Evolutionary conservation across 1,140 invertebrate species (phyloP), one percentile per base, ranked within the genome.

Genomic region (Anastrepha ludens): DNA sequence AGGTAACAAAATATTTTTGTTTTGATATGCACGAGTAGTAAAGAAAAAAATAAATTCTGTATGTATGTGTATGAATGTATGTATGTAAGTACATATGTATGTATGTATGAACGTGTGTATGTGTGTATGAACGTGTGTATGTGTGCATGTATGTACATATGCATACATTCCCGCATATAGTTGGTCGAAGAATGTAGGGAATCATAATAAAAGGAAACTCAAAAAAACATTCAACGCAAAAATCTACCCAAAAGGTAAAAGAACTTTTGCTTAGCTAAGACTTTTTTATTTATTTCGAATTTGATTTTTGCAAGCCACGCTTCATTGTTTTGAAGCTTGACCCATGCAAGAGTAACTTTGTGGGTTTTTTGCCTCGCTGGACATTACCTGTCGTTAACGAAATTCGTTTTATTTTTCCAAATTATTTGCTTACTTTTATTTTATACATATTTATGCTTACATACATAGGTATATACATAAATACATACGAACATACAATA

Each of bases 1-100:
- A 86, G 58, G 41, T 65, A 67, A 9, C 39, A 86, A 86, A 64
- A 86, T 55, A 67, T 64, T 70, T 74, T 87, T 74, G 86, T 87
- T 87, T 74, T 87, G 86, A 87, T 74, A 67, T 74, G 65, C 86
- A 39, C 29, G 39, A 67, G 39, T 29, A 29, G 29, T 29, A 29
- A 29, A 29, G 29, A 29, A 29, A 29, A 29, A 29, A 29, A 29
- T 29, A 29, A 29, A 29, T 29, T 29, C 29, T 29, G 29, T 29
- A 29, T 29, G 29, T 29, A 29, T 29, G 29, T 29, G 29, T 29
- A 29, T 29, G 29, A 29, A 29, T 29, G 29, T 29, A 29, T 29
- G 29, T 29, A 29, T 29, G 17, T 41, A 85, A 0, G 39, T 2
- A 58, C 0, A 2, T 58, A 13, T 13, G 17, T 41, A 85, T 13